Evolutionary conservation across 2,113 vertebrate genomes (phyloP).

Genomic region (human): GRCh38 chr16:1124001-1124500

Average conservation of each 20-base stretch:
- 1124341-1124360: neutral
- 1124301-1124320: neutral
- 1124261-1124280: no score
- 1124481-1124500: fast-evolving
- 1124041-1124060: no score
- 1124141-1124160: no score
- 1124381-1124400: no score
- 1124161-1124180: neutral
- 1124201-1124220: neutral
- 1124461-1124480: neutral
- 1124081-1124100: no score
- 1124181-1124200: neutral
- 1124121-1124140: no score
- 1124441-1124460: neutral
- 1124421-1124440: neutral
- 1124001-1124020: neutral
- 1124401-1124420: neutral
- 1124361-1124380: neutral
- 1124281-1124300: neutral
- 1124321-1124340: no score
- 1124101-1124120: no score
- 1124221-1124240: neutral
- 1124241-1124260: fast-evolving
- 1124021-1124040: no score
- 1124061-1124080: no score